Conservation (phyloP, 2,797 vertebrate genomes). For the Forpus xanthops region DNA sequence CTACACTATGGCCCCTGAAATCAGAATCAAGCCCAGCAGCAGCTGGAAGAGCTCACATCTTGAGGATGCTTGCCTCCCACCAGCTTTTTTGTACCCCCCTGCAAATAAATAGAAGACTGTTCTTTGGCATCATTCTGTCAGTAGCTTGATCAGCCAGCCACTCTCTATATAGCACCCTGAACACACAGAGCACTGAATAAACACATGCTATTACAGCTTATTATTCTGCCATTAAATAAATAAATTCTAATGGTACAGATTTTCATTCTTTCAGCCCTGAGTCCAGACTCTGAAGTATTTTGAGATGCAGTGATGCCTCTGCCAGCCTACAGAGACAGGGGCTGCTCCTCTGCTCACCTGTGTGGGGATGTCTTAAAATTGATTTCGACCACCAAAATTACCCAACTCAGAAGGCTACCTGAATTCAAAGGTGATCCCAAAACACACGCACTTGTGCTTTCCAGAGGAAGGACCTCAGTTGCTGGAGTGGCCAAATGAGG, state of each 20-base stretch:
- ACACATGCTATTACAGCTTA: background rate
- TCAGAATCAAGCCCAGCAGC: background rate
- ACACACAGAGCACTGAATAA: background rate
- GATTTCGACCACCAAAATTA: background rate
- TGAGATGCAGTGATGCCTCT: background rate
- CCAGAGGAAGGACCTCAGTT: background rate
- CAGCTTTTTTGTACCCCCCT: background rate
- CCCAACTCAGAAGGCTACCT: background rate
- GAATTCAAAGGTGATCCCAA: background rate
- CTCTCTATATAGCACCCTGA: background rate
- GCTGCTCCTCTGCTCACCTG: background rate
- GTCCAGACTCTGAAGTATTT: background rate
- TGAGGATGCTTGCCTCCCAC: rapidly evolving
- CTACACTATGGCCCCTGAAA: background rate
- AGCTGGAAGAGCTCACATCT: background rate
- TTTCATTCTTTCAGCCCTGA: background rate
- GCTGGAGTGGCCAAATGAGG: background rate
- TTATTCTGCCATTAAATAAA: background rate
- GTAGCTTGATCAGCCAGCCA: background rate
- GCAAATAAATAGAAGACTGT: background rate
- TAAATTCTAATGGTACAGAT: background rate
- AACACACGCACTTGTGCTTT: background rate
- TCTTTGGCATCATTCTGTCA: background rate
- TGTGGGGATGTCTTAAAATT: background rate
- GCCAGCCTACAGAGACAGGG: rapidly evolving